These are phyloP conservation scores for Drosophila sproati DNA, from an alignment of 1,140 invertebrate genomes.

Conservation along the genomic window DNA sequence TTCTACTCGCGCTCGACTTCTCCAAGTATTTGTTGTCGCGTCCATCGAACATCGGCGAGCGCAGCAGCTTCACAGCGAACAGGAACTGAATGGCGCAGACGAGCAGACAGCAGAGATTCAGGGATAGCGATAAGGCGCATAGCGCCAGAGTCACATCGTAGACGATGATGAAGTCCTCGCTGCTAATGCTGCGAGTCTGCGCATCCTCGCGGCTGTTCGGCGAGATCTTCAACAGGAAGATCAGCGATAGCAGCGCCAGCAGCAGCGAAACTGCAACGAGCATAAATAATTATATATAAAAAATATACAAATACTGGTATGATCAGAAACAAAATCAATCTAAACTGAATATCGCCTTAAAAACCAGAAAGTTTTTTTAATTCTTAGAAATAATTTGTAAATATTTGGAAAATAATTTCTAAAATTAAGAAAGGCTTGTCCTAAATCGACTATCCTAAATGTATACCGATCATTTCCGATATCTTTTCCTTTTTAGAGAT, in stretches of 20 bases:
- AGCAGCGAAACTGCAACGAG: constrained; percentile 89
- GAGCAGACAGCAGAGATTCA: constrained; percentile 95
- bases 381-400: too few relatives aligned
- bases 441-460: too few relatives aligned
- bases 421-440: too few relatives aligned
- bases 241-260: constrained; percentile 92
- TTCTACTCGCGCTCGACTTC: constrained; percentile 94
- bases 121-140: constrained; percentile 93
- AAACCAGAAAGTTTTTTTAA: too few relatives aligned
- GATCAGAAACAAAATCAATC: too few relatives aligned
- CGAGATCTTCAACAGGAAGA: constrained; percentile 94
- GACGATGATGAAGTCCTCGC: constrained; percentile 93
- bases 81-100: constrained; percentile 97
- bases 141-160: constrained; percentile 96
- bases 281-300: neutral
- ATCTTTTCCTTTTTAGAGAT: too few relatives aligned
- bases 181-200: constrained; percentile 83
- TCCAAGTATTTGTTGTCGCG: constrained; percentile 95
- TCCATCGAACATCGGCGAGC: constrained; percentile 88
- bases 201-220: constrained; percentile 86
- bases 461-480: too few relatives aligned
- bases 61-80: constrained; percentile 95
- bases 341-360: too few relatives aligned
- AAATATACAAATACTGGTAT: too few relatives aligned
- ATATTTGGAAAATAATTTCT: too few relatives aligned